Evolutionary conservation across 2,797 vertebrate species (phyloP), one percentile per base, ranked within the genome.

Genomic region (Lindbergichthys nudifrons): DNA sequence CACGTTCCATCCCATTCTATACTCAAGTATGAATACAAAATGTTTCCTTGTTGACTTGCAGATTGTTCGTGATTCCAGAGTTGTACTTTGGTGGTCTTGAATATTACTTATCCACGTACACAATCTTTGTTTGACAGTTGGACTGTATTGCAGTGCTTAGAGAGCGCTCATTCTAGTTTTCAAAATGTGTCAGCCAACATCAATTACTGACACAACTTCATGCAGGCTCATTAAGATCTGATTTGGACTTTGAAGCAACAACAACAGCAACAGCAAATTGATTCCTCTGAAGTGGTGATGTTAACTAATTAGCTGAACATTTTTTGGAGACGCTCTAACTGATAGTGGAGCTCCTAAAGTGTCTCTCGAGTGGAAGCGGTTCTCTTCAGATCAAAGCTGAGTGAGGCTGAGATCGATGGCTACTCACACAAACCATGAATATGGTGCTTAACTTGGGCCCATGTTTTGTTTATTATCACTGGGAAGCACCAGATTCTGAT

Each of bases 231-330:
- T 73, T 72, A 79, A 48, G 48, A 58, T 13, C 18, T 42, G 30
- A 56, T 63, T 11, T 39, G 65, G 21, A 23, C 79, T 67, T 62
- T 72, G 73, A 65, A 13, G 23, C 75, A 76, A 69, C 54, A 66
- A 69, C 53, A 66, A 15, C 70, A 43, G 30, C 50, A 64, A 48
- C 19, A 52, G 67, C 59, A 73, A 62, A 67, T 39, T 14, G 4
- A 4, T 65, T 66, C 19, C 36, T 75, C 15, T 30, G 26, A 79
- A 61, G 69, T 36, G 43, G 8, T 4, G 6, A 75, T 71, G 51
- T 77, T 59, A 59, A 76, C 72, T 72, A 85, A 86, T 85, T 79
- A 81, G 63, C 43, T 14, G 26, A 26, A 75, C 15, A n/a, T 64
- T 86, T 54, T 70, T 54, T 47, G 41, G 66, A 65, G 42, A 65